Base-by-base conservation (phyloP, 2,113 vertebrate genomes). In the Equus quagga region DNA sequence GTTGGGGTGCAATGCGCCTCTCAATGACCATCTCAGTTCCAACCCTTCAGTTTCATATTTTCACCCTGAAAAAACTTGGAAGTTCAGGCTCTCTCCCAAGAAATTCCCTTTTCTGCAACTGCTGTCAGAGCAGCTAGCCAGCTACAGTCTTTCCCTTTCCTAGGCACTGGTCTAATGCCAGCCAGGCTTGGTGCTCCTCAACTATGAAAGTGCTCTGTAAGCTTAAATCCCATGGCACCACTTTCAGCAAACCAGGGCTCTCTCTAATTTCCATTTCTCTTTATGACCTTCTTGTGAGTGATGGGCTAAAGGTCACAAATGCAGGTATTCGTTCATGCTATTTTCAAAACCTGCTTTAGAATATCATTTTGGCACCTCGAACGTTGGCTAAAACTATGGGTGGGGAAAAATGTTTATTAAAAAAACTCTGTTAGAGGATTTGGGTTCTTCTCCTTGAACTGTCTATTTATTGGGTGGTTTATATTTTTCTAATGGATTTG, bases 381-480 rank as follows among this genome's bases (percentile, higher is more conserved):
- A 56, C 14, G 70, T 85, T 85, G 70, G 7, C 36, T 60, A 82
- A 82, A 82, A 72, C 51, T 56, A 14, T 76, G 46, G 4, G 14
- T 44, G 9, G 33, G 14, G 33, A 3, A 8, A 31, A 64, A 89
- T 12, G 15, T 94, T 65, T 11, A 18, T 46, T 89, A 31, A 83
- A 79, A 89, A 65, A 75, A 65, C 41, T 85, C 14, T 72, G 10
- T 85, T n/a, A 72, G 51, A 64, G 28, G 44, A 64, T 95, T 79
- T 18, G 24, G 26, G 80, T 64, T 80, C 15, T 91, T 78, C 33
- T 49, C 46, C 56, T 91, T 70, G 7, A 51, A 17, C 28, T 62
- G 5, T 62, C n/a, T 26, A n/a, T 33, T 70, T 56, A 86, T 44
- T 75, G 69, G 6, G 14, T 54, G 54, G 46, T 82, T 76, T 28